Percentiles rank a stretch among this genome's conserved stretches.
These are phyloP conservation scores for Anarsia innoxiella DNA, from an alignment of 2,888 invertebrate species.

Conservation along the genomic window DNA sequence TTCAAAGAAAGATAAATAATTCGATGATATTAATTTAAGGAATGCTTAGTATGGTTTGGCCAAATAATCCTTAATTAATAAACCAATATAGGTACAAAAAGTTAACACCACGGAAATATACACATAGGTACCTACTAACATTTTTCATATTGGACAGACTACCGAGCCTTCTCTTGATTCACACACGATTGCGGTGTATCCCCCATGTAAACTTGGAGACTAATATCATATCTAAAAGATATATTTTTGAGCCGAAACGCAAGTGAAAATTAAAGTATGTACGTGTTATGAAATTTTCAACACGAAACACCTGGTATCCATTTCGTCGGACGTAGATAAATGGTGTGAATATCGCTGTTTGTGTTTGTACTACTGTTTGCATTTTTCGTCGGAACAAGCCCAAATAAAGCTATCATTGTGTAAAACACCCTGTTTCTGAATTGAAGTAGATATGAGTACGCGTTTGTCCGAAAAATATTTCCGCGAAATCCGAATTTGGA, in stretches of 20 bases:
- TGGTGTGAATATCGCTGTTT: conserved; percentile 16
- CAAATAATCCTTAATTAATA: too few species aligned
- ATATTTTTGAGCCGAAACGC: conserved; percentile 3
- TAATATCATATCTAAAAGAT: neutral
- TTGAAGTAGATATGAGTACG: conserved; percentile 4
- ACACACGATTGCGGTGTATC: too few species aligned
- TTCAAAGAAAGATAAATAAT: too few species aligned
- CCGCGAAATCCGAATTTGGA: too few species aligned
- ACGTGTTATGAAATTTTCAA: conserved; percentile 18
- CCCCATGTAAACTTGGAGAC: too few species aligned
- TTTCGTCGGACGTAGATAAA: conserved; percentile 15
- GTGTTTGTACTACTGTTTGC: conserved; percentile 17
- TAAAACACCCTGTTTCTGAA: conserved; percentile 7
- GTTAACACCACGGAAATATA: too few species aligned
- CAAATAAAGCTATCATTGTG: conserved; percentile 14
- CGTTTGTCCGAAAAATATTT: conserved; percentile 2
- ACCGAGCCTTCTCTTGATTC: too few species aligned
- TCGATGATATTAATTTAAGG: too few species aligned
- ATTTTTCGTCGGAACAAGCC: conserved; percentile 15
- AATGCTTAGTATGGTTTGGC: too few species aligned
- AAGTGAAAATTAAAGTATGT: conserved; percentile 18
- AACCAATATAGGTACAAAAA: too few species aligned
- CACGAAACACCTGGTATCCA: conserved; percentile 16
- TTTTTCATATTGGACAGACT: too few species aligned
- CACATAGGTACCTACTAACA: too few species aligned